Evolutionary conservation across 2,888 invertebrate genomes (phyloP), one percentile per base, ranked within the genome.

Genomic region (Eretmocerus hayati): DNA sequence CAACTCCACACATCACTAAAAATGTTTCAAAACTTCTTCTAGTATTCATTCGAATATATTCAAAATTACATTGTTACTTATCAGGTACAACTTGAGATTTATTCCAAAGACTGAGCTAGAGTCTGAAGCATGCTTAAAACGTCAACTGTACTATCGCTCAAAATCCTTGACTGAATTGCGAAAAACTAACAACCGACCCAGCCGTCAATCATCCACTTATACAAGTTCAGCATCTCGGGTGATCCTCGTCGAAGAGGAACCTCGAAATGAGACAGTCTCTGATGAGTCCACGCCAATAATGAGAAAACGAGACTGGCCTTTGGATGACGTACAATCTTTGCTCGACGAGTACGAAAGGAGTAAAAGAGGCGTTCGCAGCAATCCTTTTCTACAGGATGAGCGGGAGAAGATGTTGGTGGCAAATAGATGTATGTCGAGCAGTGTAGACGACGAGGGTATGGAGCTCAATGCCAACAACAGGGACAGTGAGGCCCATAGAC

Each of bases 401-500:
- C 56, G 46, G 2, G 56, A 60, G 3, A 50, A 38, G 41, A 54
- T 52, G 43, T 18, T 50, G 8, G 30, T 45, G 0, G 50, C 47
- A 1, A 52, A 36, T 9, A 15, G 48, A 11, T 48, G 42, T 13
- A 49, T 52, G 46, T 53, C 16, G 21, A 48, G 30, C 5, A 30
- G 46, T 5, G 47, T 55, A 16, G 50, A 53, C 15, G 50, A 53
- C 19, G 13, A 26, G 11, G n/a, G n/a, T 1, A 65, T 54, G 32
- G 21, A 54, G 40, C 33, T 35, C 16, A 54, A 21, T 4, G 54
- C 55, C 61, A 87, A 90, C 53, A 81, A 84, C 56, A 91, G 88
- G 78, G 92, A 94, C 67, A 84, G 85, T 45, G 92, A 92, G 63
- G 89, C 90, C 16, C 88, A 87, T 64, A 79, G 87, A 53, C 81